Evolutionary conservation across 2,888 invertebrate species (phyloP).

Genomic region (Hyposoter dolosus): DNA sequence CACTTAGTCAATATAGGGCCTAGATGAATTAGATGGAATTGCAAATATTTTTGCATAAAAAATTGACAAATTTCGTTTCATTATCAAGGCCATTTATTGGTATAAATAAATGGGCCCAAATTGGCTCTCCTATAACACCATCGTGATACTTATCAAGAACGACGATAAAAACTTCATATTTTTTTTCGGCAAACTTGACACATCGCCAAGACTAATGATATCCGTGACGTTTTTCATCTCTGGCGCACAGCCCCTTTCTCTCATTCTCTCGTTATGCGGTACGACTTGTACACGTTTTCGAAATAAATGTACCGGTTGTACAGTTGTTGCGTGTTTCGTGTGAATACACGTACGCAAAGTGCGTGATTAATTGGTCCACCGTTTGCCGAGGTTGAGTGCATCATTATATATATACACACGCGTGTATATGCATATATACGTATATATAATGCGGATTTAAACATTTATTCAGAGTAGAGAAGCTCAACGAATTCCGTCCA

Average conservation of each 20-base stretch:
- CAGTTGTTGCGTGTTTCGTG: constrained; percentile 40
- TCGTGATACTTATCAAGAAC: neutral
- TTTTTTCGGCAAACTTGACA: neutral
- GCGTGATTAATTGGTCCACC: constrained; percentile 58
- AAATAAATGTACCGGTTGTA: constrained; percentile 52
- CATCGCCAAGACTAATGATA: neutral
- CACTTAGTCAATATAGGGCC: no score
- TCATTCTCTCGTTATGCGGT: neutral
- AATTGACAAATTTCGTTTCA: no score
- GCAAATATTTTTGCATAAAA: no score
- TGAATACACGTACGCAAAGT: constrained; percentile 46
- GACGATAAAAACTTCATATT: neutral
- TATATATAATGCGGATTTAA: neutral
- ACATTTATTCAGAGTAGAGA: constrained; percentile 22
- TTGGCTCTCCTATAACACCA: no score
- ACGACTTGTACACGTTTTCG: constrained; percentile 21
- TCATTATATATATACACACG: constrained; percentile 3
- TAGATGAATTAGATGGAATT: no score
- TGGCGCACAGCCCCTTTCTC: neutral
- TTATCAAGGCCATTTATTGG: no score
- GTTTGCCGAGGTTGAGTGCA: constrained; percentile 19
- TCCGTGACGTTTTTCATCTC: neutral
- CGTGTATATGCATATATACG: neutral
- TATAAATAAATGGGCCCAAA: no score
- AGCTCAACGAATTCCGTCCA: constrained; percentile 42